These are phyloP conservation scores for Thecophora atra DNA, from an alignment of 2,888 invertebrate genomes.

Conservation along the genomic window DNA sequence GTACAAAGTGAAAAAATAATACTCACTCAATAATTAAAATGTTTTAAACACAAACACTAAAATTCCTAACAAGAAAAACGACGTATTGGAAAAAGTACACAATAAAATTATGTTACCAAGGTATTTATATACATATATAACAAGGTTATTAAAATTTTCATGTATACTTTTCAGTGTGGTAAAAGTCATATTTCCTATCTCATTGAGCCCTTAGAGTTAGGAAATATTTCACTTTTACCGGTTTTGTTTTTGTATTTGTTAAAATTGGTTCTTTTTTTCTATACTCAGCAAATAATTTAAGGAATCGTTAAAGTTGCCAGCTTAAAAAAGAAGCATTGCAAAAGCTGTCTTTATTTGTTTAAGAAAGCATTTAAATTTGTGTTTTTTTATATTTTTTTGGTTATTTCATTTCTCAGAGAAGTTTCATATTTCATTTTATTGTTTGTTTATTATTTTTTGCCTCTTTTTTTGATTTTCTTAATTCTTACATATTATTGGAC, in stretches of 20 bases:
- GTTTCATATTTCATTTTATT: not conserved
- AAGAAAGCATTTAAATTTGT: not conserved
- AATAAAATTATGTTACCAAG: too few relatives aligned
- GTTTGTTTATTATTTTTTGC: not conserved
- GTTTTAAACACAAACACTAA: too few relatives aligned
- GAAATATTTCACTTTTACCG: slow-evolving; percentile 55
- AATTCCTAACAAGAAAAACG: not conserved
- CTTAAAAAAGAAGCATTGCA: slow-evolving; percentile 10
- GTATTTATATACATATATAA: slow-evolving; percentile 7
- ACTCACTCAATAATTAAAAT: too few relatives aligned
- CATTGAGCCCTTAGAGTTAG: slow-evolving; percentile 63
- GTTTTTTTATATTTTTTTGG: not conserved
- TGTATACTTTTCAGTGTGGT: slow-evolving; percentile 18
- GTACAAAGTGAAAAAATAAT: too few relatives aligned
- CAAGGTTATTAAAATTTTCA: slow-evolving; percentile 6
- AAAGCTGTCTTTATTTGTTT: slow-evolving; percentile 1
- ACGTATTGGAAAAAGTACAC: too few relatives aligned
- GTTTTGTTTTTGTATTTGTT: not conserved
- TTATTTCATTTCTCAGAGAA: not conserved
- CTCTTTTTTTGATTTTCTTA: too few relatives aligned
- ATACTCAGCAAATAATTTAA: not conserved
- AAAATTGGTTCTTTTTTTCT: not conserved
- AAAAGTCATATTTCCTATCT: slow-evolving; percentile 60
- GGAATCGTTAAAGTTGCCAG: slow-evolving; percentile 1
- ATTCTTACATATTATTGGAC: too few relatives aligned